Base-by-base conservation (phyloP, 2,797 vertebrate genomes). In the Tragopan temminckii region DNA sequence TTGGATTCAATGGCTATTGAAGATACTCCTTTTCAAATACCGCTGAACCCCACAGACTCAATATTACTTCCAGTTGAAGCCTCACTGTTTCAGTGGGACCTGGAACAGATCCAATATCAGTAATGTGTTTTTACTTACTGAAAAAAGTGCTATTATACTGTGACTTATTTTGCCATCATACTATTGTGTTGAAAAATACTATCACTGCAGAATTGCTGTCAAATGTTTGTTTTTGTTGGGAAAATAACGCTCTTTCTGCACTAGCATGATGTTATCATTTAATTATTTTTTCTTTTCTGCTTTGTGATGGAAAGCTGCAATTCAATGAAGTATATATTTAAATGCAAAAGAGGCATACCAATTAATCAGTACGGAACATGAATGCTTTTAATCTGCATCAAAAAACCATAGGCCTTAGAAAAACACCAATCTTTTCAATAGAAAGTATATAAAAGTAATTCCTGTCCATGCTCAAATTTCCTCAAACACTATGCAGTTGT, bases 271-370 rank as follows among this genome's bases (percentile, higher is more conserved):
- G 87, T 86, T 95, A 94, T 96, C 91, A 90, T 93, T 97, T 95
- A 95, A 95, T 96, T 96, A 96, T 95, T 96, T 95, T 95, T 94
- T 93, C 92, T 94, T 92, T 93, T 83, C 86, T 93, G 59, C 72
- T 95, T 94, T 91, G 46, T 85, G 57, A 94, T 50, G 80, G 89
- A 92, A 97, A 95, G 84, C 79, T 87, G 85, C 79, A 95, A 79
- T 94, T 95, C 95, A 96, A 90, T 92, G 89, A 92, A 96, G 93
- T 85, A 95, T 95, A 95, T 95, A 96, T 96, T 97, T 97, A 95
- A 97, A 96, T 96, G 92, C 94, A 96, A 97, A 96, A 95, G 70
- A 96, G 93, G 80, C 95, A 88, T 38, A 90, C 82, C 89, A 93
- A 72, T 94, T 97, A 95, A 94, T 88, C 92, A 93, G 80, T 38